Conservation (phyloP, 2,113 vertebrate genomes). For the Neotoma lepida region DNA sequence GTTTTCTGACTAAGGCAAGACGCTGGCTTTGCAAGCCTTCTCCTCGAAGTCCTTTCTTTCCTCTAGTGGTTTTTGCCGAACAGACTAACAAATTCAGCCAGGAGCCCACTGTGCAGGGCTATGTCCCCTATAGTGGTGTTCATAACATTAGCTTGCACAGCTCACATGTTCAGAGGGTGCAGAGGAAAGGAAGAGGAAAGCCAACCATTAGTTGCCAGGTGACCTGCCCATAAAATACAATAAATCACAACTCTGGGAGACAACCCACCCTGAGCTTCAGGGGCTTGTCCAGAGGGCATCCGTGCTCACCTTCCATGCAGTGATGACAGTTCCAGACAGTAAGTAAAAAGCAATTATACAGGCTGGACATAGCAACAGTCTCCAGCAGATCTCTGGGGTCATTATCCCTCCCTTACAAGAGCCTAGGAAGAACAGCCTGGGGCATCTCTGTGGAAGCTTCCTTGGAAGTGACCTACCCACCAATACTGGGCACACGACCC, state of each 20-base stretch:
- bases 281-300: rapidly evolving
- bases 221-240: not conserved
- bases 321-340: not conserved
- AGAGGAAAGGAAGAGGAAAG: not conserved
- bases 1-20: not conserved
- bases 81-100: not conserved
- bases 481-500: not conserved
- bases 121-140: not conserved
- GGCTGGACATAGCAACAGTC: not conserved
- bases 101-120: not conserved
- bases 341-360: not conserved
- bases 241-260: too few relatives aligned
- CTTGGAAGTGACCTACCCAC: not conserved
- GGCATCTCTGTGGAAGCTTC: not conserved
- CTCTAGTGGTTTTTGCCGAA: not conserved
- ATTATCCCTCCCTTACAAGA: too few relatives aligned
- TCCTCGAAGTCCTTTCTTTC: not conserved
- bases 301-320: rapidly evolving
- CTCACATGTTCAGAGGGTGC: too few relatives aligned
- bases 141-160: too few relatives aligned
- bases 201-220: not conserved
- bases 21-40: not conserved
- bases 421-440: not conserved
- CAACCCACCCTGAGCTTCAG: rapidly evolving
- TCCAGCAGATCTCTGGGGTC: not conserved